A percentile compares a stretch with the other conserved stretches of the same genome.
phyloP scores from a whole-genome alignment of 2,113 vertebrate genomes.

The Axis porcinus region DNA sequence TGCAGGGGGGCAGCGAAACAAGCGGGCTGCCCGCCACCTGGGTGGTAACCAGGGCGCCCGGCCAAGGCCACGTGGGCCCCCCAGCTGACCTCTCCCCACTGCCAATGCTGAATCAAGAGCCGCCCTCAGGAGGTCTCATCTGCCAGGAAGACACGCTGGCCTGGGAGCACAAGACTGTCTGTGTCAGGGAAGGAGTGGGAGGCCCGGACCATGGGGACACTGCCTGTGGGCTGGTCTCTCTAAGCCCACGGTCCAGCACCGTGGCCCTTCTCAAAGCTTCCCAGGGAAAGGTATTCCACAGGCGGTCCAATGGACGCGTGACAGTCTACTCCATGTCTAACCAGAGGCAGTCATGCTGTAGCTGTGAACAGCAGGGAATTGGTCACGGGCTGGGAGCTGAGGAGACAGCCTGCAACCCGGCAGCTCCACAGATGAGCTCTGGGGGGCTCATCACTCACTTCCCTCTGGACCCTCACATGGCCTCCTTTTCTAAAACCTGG shows the following conservation, averaged over 20 bases:
- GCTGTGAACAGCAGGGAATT: neutral
- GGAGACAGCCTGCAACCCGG: neutral
- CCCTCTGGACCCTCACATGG: neutral
- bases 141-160: slow-evolving; percentile 14
- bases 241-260: neutral
- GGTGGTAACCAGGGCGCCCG: neutral
- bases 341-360: neutral
- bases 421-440: neutral
- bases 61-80: neutral
- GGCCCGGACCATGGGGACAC: neutral
- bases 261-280: neutral
- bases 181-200: neutral
- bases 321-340: neutral
- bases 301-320: rapidly evolving
- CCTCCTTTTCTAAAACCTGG: neutral
- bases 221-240: neutral
- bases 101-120: slow-evolving; percentile 63
- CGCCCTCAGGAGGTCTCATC: neutral
- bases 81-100: slow-evolving; percentile 52
- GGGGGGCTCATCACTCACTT: neutral
- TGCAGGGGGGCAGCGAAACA: neutral
- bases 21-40: slow-evolving; percentile 22
- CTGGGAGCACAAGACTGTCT: neutral
- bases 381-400: neutral
- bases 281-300: neutral